Evolutionary conservation across 2,888 invertebrate species (phyloP).

Genomic region (Malthinus flaveolus): DNA sequence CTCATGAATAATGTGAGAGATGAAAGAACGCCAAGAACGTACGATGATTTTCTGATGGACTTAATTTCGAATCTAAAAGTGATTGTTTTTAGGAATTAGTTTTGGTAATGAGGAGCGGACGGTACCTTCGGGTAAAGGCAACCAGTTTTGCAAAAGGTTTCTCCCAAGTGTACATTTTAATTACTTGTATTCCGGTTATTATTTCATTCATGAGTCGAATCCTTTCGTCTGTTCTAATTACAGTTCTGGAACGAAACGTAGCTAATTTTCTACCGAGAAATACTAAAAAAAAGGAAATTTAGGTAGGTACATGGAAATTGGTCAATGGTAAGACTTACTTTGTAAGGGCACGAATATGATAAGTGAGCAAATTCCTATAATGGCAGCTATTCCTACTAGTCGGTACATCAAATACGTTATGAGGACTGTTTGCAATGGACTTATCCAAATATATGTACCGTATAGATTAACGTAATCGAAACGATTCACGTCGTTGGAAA

Average conservation of each 20-base stretch:
- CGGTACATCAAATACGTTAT: conserved; percentile 71
- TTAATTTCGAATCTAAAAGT: conserved; percentile 54
- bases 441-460: conserved; percentile 78
- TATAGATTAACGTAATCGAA: conserved; percentile 82
- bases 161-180: conserved; percentile 98
- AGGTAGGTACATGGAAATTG: not conserved
- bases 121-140: conserved; percentile 8
- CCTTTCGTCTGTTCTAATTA: conserved; percentile 66
- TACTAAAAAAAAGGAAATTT: not conserved
- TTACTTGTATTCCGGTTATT: conserved; percentile 79
- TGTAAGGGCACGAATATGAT: conserved; percentile 55
- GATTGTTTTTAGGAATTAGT: not conserved
- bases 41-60: conserved; percentile 52
- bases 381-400: conserved; percentile 58
- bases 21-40: conserved; percentile 59
- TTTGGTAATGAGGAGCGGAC: too few relatives aligned
- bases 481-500: conserved; percentile 86
- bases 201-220: conserved; percentile 72
- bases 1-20: conserved; percentile 69
- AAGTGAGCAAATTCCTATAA: conserved; percentile 60
- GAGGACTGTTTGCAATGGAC: conserved; percentile 74
- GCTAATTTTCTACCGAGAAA: conserved; percentile 21
- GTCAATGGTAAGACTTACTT: conserved; percentile 40
- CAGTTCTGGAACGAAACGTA: conserved; percentile 56
- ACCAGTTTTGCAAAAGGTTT: conserved; percentile 86